Percentiles rank a stretch among this genome's conserved stretches.
phyloP scores from a whole-genome alignment of 2,113 vertebrate species.

The Diphyllodes magnificus region DNA sequence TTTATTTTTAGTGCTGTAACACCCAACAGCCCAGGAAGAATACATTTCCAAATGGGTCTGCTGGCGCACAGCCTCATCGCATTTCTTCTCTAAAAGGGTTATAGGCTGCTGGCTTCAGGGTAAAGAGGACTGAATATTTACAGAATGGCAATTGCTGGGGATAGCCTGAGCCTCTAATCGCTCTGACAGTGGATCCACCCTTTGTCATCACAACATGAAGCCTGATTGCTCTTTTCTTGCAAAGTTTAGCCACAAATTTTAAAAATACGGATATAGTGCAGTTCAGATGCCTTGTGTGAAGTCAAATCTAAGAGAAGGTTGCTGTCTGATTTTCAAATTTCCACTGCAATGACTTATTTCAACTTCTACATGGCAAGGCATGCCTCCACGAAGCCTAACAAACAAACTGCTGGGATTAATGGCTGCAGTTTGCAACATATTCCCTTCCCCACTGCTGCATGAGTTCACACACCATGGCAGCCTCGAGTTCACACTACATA shows the following conservation, averaged over 20 bases:
- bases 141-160: neutral
- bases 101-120: neutral
- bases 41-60: constrained; percentile 4
- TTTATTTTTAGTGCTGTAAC: constrained; percentile 53
- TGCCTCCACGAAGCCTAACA: neutral
- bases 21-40: neutral
- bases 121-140: neutral
- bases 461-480: neutral
- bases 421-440: fast-evolving
- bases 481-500: neutral
- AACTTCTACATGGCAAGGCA: neutral
- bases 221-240: neutral
- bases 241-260: neutral
- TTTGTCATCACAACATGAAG: neutral
- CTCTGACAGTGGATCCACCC: neutral
- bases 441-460: neutral
- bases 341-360: neutral
- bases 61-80: neutral
- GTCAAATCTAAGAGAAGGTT: neutral
- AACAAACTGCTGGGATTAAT: neutral
- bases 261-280: neutral
- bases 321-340: neutral
- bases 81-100: constrained; percentile 18
- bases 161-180: neutral
- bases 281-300: neutral